Percentiles rank a stretch among this genome's conserved stretches.
phyloP scores from a whole-genome alignment of 2,888 invertebrate genomes.

The Dione juno region DNA sequence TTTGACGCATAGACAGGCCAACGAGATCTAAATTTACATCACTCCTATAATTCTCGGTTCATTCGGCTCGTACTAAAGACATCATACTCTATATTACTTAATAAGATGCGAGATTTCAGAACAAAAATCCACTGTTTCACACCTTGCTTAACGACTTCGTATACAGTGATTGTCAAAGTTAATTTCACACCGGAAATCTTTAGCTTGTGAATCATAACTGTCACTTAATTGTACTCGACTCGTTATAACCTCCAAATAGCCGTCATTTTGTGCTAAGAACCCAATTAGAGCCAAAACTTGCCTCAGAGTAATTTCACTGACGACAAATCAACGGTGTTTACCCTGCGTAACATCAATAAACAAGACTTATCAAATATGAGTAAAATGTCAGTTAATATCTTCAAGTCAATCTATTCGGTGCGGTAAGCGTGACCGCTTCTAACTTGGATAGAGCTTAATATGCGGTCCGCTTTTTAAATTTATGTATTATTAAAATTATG shows the following conservation, averaged over 20 bases:
- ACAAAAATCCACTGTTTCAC: background rate
- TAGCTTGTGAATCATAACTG: constrained; percentile 7
- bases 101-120: background rate
- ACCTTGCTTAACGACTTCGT: background rate
- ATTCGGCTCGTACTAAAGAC: too few species aligned
- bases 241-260: constrained; percentile 7
- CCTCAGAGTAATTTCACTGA: constrained; percentile 12
- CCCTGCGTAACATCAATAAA: constrained; percentile 26
- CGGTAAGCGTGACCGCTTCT: constrained; percentile 23
- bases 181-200: constrained; percentile 16
- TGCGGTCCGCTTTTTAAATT: background rate
- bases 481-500: background rate
- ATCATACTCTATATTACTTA: background rate
- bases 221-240: constrained; percentile 8
- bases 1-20: too few species aligned
- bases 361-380: constrained; percentile 36
- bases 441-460: background rate
- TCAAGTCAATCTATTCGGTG: constrained; percentile 22
- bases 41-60: too few species aligned
- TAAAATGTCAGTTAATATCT: constrained; percentile 33
- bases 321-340: constrained; percentile 29
- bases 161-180: constrained; percentile 3
- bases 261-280: constrained; percentile 7
- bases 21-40: too few species aligned
- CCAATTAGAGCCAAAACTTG: constrained; percentile 20